These are phyloP conservation scores for Mormyrus lacerda DNA, from an alignment of 2,113 vertebrate species.

Conservation along the genomic window DNA sequence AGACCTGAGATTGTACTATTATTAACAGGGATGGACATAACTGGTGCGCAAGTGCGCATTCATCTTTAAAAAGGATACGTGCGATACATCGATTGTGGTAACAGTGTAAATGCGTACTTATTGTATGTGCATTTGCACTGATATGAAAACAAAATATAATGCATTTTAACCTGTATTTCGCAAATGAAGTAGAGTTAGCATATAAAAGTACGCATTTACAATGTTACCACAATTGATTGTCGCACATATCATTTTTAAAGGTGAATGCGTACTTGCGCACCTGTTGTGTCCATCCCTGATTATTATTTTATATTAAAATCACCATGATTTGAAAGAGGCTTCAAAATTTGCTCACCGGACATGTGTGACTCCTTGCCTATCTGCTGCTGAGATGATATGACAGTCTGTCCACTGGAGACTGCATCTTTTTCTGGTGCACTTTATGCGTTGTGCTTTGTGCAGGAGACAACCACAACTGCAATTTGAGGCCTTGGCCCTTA, in stretches of 20 bases:
- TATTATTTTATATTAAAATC: background rate
- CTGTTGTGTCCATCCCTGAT: background rate
- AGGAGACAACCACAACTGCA: background rate
- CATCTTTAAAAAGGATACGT: too few species aligned
- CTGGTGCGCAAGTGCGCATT: background rate
- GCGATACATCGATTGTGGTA: too few species aligned
- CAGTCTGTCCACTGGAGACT: background rate
- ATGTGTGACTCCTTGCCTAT: background rate
- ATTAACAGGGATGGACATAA: background rate
- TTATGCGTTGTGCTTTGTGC: background rate
- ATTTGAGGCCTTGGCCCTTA: background rate
- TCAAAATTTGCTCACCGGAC: background rate
- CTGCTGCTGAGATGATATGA: background rate
- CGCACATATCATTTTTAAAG: too few species aligned
- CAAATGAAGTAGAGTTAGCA: too few species aligned
- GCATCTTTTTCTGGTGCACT: background rate
- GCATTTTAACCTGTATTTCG: too few species aligned
- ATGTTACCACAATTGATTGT: too few species aligned
- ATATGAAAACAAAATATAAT: too few species aligned
- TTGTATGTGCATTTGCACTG: too few species aligned
- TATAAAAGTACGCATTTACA: too few species aligned
- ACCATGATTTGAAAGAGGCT: background rate
- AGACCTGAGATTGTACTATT: background rate
- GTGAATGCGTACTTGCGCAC: too few species aligned
- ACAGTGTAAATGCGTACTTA: too few species aligned